Percentiles rank a stretch among this genome's conserved stretches.
phyloP scores from a whole-genome alignment of 2,888 invertebrate genomes.

The Cerceris rybyensis region DNA sequence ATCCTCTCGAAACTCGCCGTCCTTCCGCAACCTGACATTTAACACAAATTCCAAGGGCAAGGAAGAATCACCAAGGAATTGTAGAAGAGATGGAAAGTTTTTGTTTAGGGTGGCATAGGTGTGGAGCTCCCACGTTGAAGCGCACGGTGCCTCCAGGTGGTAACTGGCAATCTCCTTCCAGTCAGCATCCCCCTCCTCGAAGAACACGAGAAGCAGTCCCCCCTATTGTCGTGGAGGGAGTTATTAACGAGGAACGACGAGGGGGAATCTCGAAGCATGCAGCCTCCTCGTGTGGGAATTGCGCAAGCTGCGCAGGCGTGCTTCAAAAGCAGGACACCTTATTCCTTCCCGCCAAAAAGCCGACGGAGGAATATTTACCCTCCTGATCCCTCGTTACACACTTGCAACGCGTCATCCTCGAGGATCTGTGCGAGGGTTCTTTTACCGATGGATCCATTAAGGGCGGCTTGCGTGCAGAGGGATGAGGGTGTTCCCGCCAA shows the following conservation, averaged over 20 bases:
- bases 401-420: constrained; percentile 49
- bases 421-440: constrained; percentile 36
- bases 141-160: constrained; percentile 71
- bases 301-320: constrained; percentile 73
- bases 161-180: constrained; percentile 68
- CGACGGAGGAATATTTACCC: constrained; percentile 39
- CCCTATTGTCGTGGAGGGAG: constrained; percentile 63
- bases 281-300: constrained; percentile 71
- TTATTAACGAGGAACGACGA: constrained; percentile 65
- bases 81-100: constrained; percentile 1
- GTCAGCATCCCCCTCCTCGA: constrained; percentile 56
- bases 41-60: constrained; percentile 15
- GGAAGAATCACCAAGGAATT: background rate
- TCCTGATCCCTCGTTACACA: constrained; percentile 43
- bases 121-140: constrained; percentile 75
- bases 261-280: constrained; percentile 50
- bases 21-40: constrained; percentile 44
- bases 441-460: constrained; percentile 22
- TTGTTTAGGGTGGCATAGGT: constrained; percentile 67
- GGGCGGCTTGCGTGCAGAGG: constrained; percentile 2
- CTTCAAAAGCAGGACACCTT: constrained; percentile 53
- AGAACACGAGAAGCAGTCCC: constrained; percentile 58
- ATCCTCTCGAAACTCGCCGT: no score
- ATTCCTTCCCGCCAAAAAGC: constrained; percentile 66
- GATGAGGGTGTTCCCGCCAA: constrained; percentile 51